Percentiles rank a stretch among this genome's conserved stretches.
Conservation (phyloP, 2,113 vertebrate genomes). For the Oxyruncus cristatus region DNA sequence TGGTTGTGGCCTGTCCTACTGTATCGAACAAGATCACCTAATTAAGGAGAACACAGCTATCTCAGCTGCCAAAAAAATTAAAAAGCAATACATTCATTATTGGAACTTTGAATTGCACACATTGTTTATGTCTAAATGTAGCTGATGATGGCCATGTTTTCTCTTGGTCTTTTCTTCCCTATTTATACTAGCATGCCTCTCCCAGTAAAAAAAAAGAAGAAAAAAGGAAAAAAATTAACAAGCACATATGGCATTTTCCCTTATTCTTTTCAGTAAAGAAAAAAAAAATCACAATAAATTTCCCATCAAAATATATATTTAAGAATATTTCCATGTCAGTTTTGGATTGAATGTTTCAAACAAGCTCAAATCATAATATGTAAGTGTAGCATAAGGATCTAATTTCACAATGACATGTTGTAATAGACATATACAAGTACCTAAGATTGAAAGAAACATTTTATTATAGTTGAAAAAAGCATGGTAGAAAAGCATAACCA, state of each 20-base stretch:
- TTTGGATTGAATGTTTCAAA: background rate
- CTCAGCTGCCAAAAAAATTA: background rate
- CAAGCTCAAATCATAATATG: background rate
- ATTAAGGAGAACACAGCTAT: background rate
- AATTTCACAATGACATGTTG: slow-evolving; percentile 36
- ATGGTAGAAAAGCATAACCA: background rate
- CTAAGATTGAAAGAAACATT: slow-evolving; percentile 21
- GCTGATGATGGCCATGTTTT: background rate
- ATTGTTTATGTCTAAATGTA: background rate
- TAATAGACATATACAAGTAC: background rate
- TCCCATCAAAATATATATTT: background rate
- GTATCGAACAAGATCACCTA: background rate
- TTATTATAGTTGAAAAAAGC: slow-evolving; percentile 4
- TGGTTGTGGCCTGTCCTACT: background rate
- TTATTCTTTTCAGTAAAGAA: background rate
- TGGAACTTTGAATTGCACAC: background rate
- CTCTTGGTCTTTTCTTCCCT: background rate
- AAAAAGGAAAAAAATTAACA: background rate
- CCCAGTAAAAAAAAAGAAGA: background rate
- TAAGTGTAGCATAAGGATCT: background rate
- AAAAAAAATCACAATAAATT: background rate
- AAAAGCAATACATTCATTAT: background rate
- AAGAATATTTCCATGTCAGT: background rate
- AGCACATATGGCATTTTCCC: background rate
- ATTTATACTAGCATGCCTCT: background rate